Conservation (phyloP, 1,140 invertebrate species). For the Lordiphosa clarofinis region DNA sequence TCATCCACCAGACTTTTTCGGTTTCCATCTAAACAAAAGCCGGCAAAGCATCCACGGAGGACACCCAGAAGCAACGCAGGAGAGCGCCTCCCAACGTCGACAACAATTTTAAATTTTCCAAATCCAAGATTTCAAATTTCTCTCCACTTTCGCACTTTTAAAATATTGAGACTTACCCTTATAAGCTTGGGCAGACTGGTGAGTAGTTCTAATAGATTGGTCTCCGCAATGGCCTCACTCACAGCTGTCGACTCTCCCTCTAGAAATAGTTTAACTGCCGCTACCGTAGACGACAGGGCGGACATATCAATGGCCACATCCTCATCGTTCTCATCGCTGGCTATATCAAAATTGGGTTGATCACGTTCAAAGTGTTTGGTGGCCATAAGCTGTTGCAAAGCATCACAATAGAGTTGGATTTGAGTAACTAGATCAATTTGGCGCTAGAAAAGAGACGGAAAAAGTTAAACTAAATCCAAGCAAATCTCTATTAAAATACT, state of each 20-base stretch:
- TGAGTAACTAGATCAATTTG: constrained; percentile 83
- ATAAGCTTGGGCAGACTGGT: constrained; percentile 57
- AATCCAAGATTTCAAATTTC: too few relatives aligned
- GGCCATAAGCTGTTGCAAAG: constrained; percentile 60
- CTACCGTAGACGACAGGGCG: constrained; percentile 53
- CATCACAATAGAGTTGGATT: constrained; percentile 81
- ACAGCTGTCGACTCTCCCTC: constrained; percentile 10
- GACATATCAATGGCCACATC: constrained; percentile 63
- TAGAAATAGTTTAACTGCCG: constrained; percentile 56
- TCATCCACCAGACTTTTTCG: too few relatives aligned
- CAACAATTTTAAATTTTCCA: too few relatives aligned
- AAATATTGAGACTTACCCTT: not conserved
- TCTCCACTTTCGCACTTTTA: too few relatives aligned
- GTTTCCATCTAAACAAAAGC: too few relatives aligned
- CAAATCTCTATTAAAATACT: constrained; percentile 15
- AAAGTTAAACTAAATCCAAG: not conserved
- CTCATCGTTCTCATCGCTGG: constrained; percentile 50
- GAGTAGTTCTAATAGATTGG: constrained; percentile 69
- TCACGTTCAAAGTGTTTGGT: constrained; percentile 64
- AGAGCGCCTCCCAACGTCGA: too few relatives aligned
- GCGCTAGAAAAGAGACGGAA: constrained; percentile 77
- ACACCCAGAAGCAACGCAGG: too few relatives aligned
- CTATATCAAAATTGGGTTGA: constrained; percentile 63
- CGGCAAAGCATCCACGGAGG: too few relatives aligned
- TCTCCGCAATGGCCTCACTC: constrained; percentile 60